phyloP scores from a whole-genome alignment of 1,140 invertebrate species.

The Dendroctonus ponderosae region DNA sequence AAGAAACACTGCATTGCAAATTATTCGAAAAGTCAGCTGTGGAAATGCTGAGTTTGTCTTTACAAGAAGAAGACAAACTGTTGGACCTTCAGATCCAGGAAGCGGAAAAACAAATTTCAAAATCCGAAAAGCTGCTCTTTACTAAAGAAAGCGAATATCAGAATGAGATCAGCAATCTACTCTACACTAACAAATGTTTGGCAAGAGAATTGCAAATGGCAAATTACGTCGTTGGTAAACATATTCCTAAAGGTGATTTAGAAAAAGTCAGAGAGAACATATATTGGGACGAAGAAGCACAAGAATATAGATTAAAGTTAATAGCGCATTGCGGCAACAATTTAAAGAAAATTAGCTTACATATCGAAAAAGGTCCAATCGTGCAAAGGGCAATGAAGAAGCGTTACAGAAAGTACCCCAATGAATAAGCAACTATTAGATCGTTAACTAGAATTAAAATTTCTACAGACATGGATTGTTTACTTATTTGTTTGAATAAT shows the following conservation, averaged over 20 bases:
- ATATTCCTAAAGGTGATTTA: slow-evolving; percentile 26
- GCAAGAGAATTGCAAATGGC: slow-evolving; percentile 85
- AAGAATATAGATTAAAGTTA: slow-evolving; percentile 33
- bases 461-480: too few relatives aligned
- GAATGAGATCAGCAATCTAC: slow-evolving; percentile 88
- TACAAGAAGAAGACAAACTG: slow-evolving; percentile 89
- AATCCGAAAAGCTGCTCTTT: slow-evolving; percentile 77
- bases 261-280: slow-evolving; percentile 32
- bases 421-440: slow-evolving; percentile 1
- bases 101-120: slow-evolving; percentile 74
- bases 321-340: slow-evolving; percentile 37
- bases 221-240: slow-evolving; percentile 73
- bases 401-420: slow-evolving; percentile 12
- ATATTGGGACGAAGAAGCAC: slow-evolving; percentile 27
- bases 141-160: slow-evolving; percentile 91
- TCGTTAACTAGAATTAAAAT: background rate
- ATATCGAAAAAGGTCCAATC: background rate
- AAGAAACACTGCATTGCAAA: slow-evolving; percentile 78
- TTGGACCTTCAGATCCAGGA: slow-evolving; percentile 91
- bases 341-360: slow-evolving; percentile 21
- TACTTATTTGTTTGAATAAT: too few relatives aligned
- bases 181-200: slow-evolving; percentile 86
- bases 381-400: slow-evolving; percentile 6
- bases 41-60: slow-evolving; percentile 88
- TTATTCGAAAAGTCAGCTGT: slow-evolving; percentile 90